Base-by-base conservation (phyloP, 2,888 invertebrate species). In the Calameuta pallipes region DNA sequence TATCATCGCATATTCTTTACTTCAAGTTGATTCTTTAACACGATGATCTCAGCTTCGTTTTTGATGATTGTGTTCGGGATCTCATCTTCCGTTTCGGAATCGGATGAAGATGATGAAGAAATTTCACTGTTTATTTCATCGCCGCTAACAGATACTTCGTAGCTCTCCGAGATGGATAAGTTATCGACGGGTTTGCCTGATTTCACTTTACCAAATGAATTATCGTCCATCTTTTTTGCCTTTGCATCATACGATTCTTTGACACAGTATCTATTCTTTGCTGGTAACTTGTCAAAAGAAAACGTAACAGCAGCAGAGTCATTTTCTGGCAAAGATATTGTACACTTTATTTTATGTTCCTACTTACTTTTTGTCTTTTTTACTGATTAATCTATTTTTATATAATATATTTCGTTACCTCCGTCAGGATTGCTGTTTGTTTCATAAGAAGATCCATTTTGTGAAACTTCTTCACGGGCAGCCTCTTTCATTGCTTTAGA, bases 21-120 rank as follows among this genome's bases (percentile, higher is more conserved):
- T 15, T 82, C 83, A 31, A 88, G 79, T 75, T 89, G 85, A 75
- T 87, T 85, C 73, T 87, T 85, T 69, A 91, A 78, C 9, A 85
- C 83, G 31, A 89, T 87, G 31, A 90, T 90, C 78, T 88, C 87
- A 34, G 89, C 87, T 75, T 90, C 90, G 79, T 89, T 90, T 73
- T 88, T 82, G 31, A 87, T 87, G 41, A 90, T 87, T 56, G 56
- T 56, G 23, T 56, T 56, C 9, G 56, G 23, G 23, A 56, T 56
- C 56, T 56, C 56, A 23, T 56, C 56, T 15, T 56, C 56, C 56
- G 56, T 56, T 56, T 9, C 56, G 56, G 56, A 56, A 56, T 56
- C 56, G 9, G 56, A 56, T 9, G 56, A 56, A 2, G 56, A 56
- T 9, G 23, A 23, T 56, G 56, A 56, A 6, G 56, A 56, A 56